phyloP scores from a whole-genome alignment of 2,888 invertebrate species.

The Eilema caniola region DNA sequence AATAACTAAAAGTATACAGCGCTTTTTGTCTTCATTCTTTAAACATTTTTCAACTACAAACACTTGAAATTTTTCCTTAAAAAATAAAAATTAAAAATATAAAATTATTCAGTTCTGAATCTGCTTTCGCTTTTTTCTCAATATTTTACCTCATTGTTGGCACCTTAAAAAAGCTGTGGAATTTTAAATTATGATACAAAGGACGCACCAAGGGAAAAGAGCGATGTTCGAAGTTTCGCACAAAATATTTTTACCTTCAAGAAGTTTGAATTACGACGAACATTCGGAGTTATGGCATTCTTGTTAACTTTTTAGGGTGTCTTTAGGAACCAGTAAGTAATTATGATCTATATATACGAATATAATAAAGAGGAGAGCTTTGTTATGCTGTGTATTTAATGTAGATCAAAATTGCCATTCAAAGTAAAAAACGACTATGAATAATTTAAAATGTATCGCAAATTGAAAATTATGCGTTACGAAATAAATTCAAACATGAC shows the following conservation, averaged over 20 bases:
- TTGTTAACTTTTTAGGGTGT: not conserved
- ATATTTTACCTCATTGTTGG: constrained; percentile 26
- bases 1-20: not conserved
- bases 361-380: too few relatives aligned
- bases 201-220: constrained; percentile 19
- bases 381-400: too few relatives aligned
- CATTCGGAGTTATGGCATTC: constrained; percentile 9
- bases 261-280: constrained; percentile 10
- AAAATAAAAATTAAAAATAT: constrained; percentile 23
- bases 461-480: too few relatives aligned
- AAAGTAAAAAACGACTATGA: too few relatives aligned
- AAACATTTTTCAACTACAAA: constrained; percentile 13
- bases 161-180: constrained; percentile 35
- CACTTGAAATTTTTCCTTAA: constrained; percentile 16
- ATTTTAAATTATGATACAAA: constrained; percentile 37
- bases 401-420: too few relatives aligned
- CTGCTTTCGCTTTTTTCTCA: constrained; percentile 18
- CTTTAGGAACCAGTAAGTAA: not conserved
- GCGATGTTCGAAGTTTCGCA: constrained; percentile 28
- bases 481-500: too few relatives aligned
- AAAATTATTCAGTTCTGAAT: constrained; percentile 17
- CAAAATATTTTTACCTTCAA: constrained; percentile 15
- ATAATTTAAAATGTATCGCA: too few relatives aligned
- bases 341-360: not conserved
- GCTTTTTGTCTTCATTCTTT: not conserved